Base-by-base conservation (phyloP, 2,113 vertebrate genomes). In the Ophiodon elongatus region DNA sequence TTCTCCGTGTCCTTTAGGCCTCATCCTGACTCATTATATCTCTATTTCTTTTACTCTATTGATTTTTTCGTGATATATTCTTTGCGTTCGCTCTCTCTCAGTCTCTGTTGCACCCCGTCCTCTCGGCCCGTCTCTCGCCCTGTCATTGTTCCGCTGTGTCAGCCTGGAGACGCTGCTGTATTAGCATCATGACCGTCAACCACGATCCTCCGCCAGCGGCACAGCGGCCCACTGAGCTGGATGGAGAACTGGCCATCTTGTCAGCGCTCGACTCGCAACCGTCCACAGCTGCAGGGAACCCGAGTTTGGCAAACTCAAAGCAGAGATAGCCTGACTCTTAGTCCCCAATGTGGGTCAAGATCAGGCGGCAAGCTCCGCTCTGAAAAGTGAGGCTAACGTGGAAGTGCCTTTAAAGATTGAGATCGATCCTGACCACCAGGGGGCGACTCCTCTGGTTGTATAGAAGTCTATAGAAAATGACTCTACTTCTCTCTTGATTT, bases 161-260 rank as follows among this genome's bases (percentile, higher is more conserved):
- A 25, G 87, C 84, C 82, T 27, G 70, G 64, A 86, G 85, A 88
- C 88, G 65, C 37, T 54, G 75, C 80, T 84, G 82, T 71, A 78
- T 85, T 80, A 80, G 69, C 73, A 86, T 82, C 54, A 57, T 73
- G 56, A 64, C 11, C 63, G 79, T 57, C 27, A 39, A 8, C 47
- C 64, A 59, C 57, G 62, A 74, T 78, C 64, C 0, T 71, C 83
- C 37, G 84, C 64, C 66, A 21, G 64, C 79, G 47, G 73, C 76
- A 69, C 56, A 69, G 66, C 57, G 4, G 65, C 74, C 60, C 37
- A 71, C 7, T 65, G 50, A 85, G 73, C 79, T 88, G 52, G 76
- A 83, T 43, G 64, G 72, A 39, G 80, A 67, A 29, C 62, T 52
- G 59, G 62, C 69, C 59, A 39, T 56, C 50, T n/a, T 80, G 59